phyloP scores from a whole-genome alignment of 2,797 vertebrate genomes.

The Serranus cabrilla region DNA sequence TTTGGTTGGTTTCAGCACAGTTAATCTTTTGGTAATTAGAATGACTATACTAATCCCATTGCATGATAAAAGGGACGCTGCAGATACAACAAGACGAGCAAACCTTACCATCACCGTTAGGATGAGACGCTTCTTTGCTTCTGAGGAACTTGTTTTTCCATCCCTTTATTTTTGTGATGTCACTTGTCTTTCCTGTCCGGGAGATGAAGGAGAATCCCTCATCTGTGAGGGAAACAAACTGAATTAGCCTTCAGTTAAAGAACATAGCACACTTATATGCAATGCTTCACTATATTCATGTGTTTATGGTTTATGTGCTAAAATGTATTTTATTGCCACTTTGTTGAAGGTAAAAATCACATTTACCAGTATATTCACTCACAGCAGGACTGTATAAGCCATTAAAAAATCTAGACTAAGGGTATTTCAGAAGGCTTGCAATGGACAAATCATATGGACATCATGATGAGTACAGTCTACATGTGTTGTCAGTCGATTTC shows the following conservation, averaged over 20 bases:
- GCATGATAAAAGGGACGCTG: conserved; percentile 21
- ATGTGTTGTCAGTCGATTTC: too few relatives aligned
- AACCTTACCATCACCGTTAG: conserved; percentile 74
- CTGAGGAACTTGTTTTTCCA: conserved; percentile 92
- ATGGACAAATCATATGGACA: too few relatives aligned
- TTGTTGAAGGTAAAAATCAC: neutral
- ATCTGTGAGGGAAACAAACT: conserved; percentile 79
- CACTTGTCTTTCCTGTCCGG: conserved; percentile 95
- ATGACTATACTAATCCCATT: conserved; percentile 25
- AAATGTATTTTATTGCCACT: neutral
- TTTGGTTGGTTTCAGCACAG: conserved; percentile 40
- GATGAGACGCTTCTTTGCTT: conserved; percentile 69
- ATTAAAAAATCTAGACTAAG: too few relatives aligned
- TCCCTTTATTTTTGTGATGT: conserved; percentile 96
- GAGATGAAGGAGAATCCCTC: conserved; percentile 91
- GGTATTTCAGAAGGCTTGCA: too few relatives aligned
- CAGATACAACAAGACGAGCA: conserved; percentile 5
- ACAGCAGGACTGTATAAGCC: too few relatives aligned
- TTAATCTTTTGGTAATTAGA: conserved; percentile 50
- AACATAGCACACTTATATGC: neutral
- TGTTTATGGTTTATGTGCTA: neutral
- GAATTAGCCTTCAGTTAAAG: conserved; percentile 29
- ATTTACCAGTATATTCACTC: neutral
- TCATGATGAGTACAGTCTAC: too few relatives aligned
- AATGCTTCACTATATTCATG: neutral